phyloP scores from a whole-genome alignment of 1,140 invertebrate genomes.

The Stratiolaelaps scimitus region DNA sequence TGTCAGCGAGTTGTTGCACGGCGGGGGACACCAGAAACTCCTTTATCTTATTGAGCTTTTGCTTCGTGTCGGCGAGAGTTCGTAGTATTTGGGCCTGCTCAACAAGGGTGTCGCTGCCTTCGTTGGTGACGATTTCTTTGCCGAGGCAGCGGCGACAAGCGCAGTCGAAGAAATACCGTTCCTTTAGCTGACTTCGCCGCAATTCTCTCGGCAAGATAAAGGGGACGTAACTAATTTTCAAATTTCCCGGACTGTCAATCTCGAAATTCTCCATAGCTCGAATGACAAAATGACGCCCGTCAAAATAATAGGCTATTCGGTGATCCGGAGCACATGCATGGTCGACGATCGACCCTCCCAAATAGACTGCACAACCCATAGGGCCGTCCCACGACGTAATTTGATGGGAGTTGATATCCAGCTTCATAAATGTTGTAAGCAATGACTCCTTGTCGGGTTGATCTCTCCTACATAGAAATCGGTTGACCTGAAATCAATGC shows the following conservation, averaged over 20 bases:
- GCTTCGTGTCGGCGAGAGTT: not conserved
- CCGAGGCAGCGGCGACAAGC: not conserved
- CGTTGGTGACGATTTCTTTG: not conserved
- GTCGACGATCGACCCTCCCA: slow-evolving; percentile 7
- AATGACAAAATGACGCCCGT: slow-evolving; percentile 11
- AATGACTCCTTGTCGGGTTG: not conserved
- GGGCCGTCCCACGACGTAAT: slow-evolving; percentile 10
- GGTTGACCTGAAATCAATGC: not conserved
- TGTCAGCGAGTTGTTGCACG: not conserved
- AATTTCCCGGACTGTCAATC: not conserved
- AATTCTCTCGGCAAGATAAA: slow-evolving; percentile 4
- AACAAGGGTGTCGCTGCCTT: not conserved
- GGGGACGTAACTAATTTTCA: not conserved
- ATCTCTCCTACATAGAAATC: not conserved
- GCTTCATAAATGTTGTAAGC: not conserved
- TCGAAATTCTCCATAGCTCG: slow-evolving; percentile 3
- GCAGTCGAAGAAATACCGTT: slow-evolving; percentile 16
- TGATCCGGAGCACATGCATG: not conserved
- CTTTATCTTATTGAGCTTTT: not conserved
- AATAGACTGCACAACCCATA: slow-evolving; percentile 8
- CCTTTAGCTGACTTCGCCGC: not conserved
- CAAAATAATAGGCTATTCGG: slow-evolving; percentile 6
- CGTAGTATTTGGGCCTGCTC: not conserved
- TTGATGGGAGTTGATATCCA: slow-evolving; percentile 24
- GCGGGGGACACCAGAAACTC: not conserved